A percentile compares a stretch with the other conserved stretches of the same genome.
Evolutionary conservation across 2,113 vertebrate species (phyloP).

Genomic region (Pseudorhombus dupliciocellatus): DNA sequence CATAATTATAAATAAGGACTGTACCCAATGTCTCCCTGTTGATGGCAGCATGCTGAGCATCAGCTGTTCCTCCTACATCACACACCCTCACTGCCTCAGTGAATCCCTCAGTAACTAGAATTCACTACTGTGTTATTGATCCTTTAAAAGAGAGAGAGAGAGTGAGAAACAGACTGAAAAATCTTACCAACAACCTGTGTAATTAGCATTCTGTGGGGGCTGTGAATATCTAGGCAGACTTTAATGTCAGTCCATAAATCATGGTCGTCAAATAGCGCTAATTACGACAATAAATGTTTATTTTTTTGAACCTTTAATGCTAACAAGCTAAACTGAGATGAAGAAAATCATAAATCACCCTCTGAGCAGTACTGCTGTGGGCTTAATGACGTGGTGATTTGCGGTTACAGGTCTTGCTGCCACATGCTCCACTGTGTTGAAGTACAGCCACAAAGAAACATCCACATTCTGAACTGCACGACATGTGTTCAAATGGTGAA

Average conservation of each 20-base stretch:
- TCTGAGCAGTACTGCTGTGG: not conserved
- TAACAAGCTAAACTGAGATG: not conserved
- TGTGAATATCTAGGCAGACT: too few relatives aligned
- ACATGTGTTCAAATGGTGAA: too few relatives aligned
- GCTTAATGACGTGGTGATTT: not conserved
- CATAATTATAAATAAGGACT: not conserved
- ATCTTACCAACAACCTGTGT: not conserved
- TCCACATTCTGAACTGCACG: too few relatives aligned
- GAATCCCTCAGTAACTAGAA: not conserved
- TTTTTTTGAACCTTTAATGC: not conserved
- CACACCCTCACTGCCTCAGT: constrained; percentile 14
- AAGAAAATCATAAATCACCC: not conserved
- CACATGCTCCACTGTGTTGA: too few relatives aligned
- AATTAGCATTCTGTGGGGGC: not conserved
- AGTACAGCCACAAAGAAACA: too few relatives aligned
- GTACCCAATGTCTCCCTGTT: constrained; percentile 14
- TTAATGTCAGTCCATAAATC: not conserved
- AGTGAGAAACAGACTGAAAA: not conserved
- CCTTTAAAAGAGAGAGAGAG: not conserved
- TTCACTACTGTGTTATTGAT: not conserved
- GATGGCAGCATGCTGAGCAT: constrained; percentile 18
- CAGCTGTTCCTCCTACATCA: constrained; percentile 40
- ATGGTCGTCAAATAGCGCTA: not conserved
- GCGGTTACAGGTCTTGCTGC: not conserved
- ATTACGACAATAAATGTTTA: not conserved